These are phyloP conservation scores for Aurelia coerulea DNA, from an alignment of 30 jellyfish, hydroid and myxozoan genomes.

Conservation along the genomic window DNA sequence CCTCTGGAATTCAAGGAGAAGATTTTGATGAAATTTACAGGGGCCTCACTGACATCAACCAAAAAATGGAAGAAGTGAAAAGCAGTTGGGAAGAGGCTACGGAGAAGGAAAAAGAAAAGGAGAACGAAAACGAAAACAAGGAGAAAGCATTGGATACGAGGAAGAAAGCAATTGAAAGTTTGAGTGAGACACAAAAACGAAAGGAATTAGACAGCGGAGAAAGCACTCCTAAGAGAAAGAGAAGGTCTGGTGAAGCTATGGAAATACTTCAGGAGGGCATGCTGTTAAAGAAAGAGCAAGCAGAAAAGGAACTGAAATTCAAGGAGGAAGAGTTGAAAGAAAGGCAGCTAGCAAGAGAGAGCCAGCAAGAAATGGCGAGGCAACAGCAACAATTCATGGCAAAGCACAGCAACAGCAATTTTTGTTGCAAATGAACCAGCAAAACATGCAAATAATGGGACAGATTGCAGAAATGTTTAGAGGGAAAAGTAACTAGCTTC, in stretches of 20 bases:
- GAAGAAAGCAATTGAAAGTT: slow-evolving; percentile 48
- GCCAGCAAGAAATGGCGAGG: no score
- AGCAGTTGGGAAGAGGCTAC: slow-evolving; percentile 1
- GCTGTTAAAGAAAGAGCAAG: slow-evolving; percentile 32
- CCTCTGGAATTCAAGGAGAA: slow-evolving; percentile 57
- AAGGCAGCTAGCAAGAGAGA: no score
- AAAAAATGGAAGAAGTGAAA: no score
- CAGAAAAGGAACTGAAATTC: no score
- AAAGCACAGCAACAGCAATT: no score
- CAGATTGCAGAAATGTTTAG: no score
- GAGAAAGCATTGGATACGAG: slow-evolving; percentile 58
- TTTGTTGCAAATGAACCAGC: no score
- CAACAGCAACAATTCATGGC: no score
- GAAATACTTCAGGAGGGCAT: slow-evolving; percentile 41
- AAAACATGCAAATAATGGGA: no score
- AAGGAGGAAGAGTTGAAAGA: no score
- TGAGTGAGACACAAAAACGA: slow-evolving; percentile 46
- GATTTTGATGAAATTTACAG: slow-evolving; percentile 38
- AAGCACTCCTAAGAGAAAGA: slow-evolving; percentile 30
- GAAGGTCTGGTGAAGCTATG: slow-evolving; percentile 34
- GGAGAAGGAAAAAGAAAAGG: slow-evolving; percentile 46
- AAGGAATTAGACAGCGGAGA: slow-evolving; percentile 28
- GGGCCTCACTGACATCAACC: no score
- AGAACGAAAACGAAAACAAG: slow-evolving; percentile 13
- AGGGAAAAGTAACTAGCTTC: no score